Base-by-base conservation (phyloP, 2,797 vertebrate species). In the Enteromius radiatus region DNA sequence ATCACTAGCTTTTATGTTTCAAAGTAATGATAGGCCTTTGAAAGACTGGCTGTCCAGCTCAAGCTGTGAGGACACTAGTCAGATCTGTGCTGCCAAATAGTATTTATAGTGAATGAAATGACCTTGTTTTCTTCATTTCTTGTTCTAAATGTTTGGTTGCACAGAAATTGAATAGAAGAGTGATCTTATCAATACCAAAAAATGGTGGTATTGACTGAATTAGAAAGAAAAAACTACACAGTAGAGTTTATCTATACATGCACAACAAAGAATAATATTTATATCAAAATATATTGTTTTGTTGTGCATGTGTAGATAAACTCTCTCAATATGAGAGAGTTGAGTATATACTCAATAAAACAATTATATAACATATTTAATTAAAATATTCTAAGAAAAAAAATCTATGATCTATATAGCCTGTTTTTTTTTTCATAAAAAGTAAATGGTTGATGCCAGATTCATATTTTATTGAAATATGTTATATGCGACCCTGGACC, bases 1-100 rank as follows among this genome's bases (percentile, higher is more conserved):
- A 83, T 70, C 83, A 86, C 70, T 73, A 86, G 81, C 76, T 84
- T 85, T 85, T 79, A 82, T 45, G 64, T 78, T 84, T 85, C 81
- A 85, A 81, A 74, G 85, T 82, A 73, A 77, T 67, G 63, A 70
- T 77, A 23, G 23, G 56, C 64, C 45, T 79, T 78, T 83, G 83
- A 86, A 76, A 85, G 76, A 47, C 41, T 56, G 49, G 12, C 80
- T 76, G 59, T 56, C 73, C 76, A 85, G 45, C 56, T 67, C 59
- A 33, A 80, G 36, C 65, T 45, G 33, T 38, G 41, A 59, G 28
- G n/a, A 23, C 14, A 31, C 77, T 63, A 63, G 33, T 43, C 78
- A 67, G 59, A 78, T 73, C 45, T 67, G 21, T 38, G 56, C 54
- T 43, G 59, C 38, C 59, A 56, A 70, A 6, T 49, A 26, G 41